Conservation (phyloP, 2,797 vertebrate species). For the Pelochelys cantorii region DNA sequence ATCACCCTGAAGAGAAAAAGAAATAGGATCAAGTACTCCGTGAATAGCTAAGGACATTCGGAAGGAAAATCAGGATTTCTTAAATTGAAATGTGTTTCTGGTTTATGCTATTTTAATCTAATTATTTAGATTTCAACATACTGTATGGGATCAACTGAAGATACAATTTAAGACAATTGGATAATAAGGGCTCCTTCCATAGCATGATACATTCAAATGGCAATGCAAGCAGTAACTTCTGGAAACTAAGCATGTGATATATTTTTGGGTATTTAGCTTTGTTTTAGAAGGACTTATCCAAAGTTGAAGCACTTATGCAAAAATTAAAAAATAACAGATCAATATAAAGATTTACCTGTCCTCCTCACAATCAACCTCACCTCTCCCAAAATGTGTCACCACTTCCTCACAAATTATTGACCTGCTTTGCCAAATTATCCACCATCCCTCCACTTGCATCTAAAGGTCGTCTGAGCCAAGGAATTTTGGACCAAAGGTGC, state of each 20-base stretch:
- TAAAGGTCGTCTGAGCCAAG: background rate
- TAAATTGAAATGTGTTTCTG: background rate
- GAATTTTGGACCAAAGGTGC: background rate
- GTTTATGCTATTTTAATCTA: background rate
- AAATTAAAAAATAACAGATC: background rate
- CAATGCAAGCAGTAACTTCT: background rate
- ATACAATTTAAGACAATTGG: background rate
- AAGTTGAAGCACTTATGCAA: background rate
- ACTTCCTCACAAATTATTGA: background rate
- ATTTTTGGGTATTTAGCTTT: background rate
- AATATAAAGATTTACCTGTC: background rate
- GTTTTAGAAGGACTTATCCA: background rate
- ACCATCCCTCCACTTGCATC: background rate
- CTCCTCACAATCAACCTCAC: background rate
- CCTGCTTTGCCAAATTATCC: background rate
- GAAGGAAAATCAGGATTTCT: background rate
- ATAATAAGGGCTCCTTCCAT: background rate
- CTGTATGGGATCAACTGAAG: rapidly evolving
- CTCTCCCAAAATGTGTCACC: background rate
- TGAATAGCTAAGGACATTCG: background rate
- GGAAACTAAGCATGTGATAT: background rate
- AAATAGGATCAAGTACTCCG: background rate
- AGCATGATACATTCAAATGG: background rate
- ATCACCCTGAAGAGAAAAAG: constrained; percentile 87
- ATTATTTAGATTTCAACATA: constrained; percentile 20